Evolutionary conservation across 2,888 invertebrate genomes (phyloP), one percentile per base, ranked within the genome.

Genomic region (Campoplex capitator): DNA sequence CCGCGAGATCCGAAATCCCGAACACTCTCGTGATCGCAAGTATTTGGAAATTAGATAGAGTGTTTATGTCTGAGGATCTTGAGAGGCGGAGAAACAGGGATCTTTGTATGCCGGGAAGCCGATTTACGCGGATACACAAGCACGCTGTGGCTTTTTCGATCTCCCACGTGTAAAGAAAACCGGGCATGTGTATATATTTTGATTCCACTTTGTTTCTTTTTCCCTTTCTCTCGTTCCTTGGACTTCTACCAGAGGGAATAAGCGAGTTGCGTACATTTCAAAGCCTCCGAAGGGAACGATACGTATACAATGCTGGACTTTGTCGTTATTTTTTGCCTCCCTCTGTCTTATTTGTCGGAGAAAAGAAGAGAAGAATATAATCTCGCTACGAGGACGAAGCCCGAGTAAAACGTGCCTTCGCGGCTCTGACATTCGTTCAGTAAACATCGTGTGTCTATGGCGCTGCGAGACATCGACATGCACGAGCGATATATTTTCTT

Each of bases 11-110:
- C n/a, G 77, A 48, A 84, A 81, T 67, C 67, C 58, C 81, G 38
- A 81, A 77, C 77, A 56, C 65, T 68, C 56, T 68, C 56, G 32
- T 4, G 73, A 82, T 84, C 76, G 78, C 32, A 75, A 78, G 75
- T 77, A 81, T 86, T 87, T 74, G 62, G 81, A 84, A 84, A 83
- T 87, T 84, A 87, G 87, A 65, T 87, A 84, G 84, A 84, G 82
- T 87, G 82, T 87, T 87, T 87, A 87, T 87, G 87, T 76, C 65
- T 23, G 83, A 48, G 70, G 45, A 54, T 68, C 42, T 68, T 28
- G 65, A 56, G 68, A 62, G 56, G 28, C 45, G 42, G 16, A 70
- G 42, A 73, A 71, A 42, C 54, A 54, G 56, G 38, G 77, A 68
- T 42, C 70, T 74, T 75, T 78, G 84, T 78, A 54, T 62, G 74